Conservation (phyloP, 2,797 vertebrate genomes). For the Serranus cabrilla region DNA sequence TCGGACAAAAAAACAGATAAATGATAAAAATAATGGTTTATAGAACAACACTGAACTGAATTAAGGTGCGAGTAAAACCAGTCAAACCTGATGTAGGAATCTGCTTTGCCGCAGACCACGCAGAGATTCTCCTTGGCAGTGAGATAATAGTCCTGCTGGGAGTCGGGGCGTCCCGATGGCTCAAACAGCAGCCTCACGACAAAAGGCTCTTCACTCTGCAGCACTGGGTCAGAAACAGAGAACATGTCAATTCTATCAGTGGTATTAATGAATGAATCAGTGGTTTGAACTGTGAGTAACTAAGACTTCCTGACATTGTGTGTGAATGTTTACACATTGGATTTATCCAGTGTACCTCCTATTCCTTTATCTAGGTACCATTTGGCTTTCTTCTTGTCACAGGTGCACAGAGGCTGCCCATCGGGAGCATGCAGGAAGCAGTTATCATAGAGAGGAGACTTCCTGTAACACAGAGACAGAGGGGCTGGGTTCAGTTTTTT, state of each 20-base stretch:
- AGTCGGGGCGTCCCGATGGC: constrained; percentile 96
- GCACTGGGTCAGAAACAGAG: constrained; percentile 80
- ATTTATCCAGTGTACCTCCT: constrained; percentile 87
- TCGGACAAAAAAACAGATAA: neutral
- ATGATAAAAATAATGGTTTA: neutral
- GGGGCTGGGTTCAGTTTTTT: neutral
- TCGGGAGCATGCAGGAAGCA: constrained; percentile 98
- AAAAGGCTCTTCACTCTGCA: constrained; percentile 94
- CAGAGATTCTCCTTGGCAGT: constrained; percentile 98
- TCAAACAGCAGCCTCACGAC: constrained; percentile 95
- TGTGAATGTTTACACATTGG: neutral
- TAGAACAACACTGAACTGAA: too few relatives aligned
- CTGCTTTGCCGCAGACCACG: constrained; percentile 95
- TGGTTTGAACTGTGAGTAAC: neutral
- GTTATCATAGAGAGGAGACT: constrained; percentile 98
- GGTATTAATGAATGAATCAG: neutral
- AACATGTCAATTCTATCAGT: fast-evolving
- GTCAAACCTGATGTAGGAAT: constrained; percentile 95
- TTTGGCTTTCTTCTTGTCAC: constrained; percentile 98
- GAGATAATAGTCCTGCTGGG: constrained; percentile 96
- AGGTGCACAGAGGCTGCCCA: constrained; percentile 96
- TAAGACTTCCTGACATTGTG: neutral
- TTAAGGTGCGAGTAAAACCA: too few relatives aligned
- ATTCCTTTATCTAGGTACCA: constrained; percentile 99
- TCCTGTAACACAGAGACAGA: constrained; percentile 81